Conservation (phyloP, 2,888 invertebrate species). For the Apotomis betuletana region DNA sequence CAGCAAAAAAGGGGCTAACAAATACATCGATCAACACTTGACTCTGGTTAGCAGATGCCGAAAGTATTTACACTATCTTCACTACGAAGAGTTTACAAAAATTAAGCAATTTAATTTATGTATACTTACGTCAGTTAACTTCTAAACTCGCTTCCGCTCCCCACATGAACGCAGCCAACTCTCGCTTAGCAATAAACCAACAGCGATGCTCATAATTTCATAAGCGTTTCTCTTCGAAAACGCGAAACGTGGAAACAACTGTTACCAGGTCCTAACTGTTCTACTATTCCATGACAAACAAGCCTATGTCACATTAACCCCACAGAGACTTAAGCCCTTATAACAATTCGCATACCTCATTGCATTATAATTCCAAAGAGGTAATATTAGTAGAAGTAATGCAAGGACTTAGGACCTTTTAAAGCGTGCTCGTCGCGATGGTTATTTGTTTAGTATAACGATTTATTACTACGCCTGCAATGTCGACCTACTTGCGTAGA, state of each 20-base stretch:
- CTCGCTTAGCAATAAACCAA: conserved; percentile 47
- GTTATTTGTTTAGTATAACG: conserved; percentile 37
- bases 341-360: neutral
- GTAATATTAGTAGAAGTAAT: neutral
- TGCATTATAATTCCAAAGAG: neutral
- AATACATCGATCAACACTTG: too few relatives aligned
- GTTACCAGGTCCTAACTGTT: conserved; percentile 34
- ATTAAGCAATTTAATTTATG: too few relatives aligned
- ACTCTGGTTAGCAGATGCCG: too few relatives aligned
- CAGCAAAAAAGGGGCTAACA: too few relatives aligned
- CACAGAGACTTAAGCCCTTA: conserved; percentile 10
- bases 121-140: neutral
- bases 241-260: conserved; percentile 43
- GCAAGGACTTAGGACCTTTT: conserved; percentile 10
- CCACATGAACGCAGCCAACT: conserved; percentile 19
- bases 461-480: conserved; percentile 38
- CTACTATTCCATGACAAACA: neutral
- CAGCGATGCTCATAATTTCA: conserved; percentile 49
- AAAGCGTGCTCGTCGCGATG: neutral
- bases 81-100: too few relatives aligned
- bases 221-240: conserved; percentile 47
- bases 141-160: conserved; percentile 39
- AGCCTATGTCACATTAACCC: neutral
- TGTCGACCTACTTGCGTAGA: conserved; percentile 41
- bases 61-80: too few relatives aligned